Base-by-base conservation (phyloP, 2,888 invertebrate genomes). In the Sphaerophoria rueppellii region DNA sequence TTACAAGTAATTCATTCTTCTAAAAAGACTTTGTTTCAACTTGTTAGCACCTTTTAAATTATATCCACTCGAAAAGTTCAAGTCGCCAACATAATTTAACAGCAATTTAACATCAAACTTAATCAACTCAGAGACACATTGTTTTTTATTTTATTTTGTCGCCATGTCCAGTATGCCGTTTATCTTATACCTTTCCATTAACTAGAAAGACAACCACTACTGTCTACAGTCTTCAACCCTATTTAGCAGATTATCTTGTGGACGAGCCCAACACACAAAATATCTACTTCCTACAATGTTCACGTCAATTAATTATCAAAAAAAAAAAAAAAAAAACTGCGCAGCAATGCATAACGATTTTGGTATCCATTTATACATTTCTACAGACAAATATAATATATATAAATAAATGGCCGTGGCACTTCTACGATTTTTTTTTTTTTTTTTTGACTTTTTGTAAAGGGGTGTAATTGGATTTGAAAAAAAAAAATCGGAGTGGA, bases 281-380 rank as follows among this genome's bases (percentile, higher is more conserved):
- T 24, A 77, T 61, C 73, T 69, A 80, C 75, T 83, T 79, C 75
- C 71, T 75, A 67, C 61, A 67, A 60, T 52, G 48, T 40, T 52
- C 24, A 72, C 67, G 24, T 52, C 75, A 80, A 83, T 83, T 80
- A 83, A 80, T 83, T 80, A 83, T 69, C 55, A 55, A 57, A 75
- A 73, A 77, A 55, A 79, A 74, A 67, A 63, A 61, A 76, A 14
- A 43, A 57, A 34, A 77, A 80, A 80, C 75, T 83, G 80, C 83
- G 75, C 80, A 83, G 80, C 75, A 80, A 80, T 82, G 82, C 78
- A 82, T 70, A 72, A 65, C 74, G 69, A 40, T 52, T 24, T 24
- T 37, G 14, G 37, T 67, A 12, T 37, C 54, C 14, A 60, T 57
- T 40, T 60, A 54, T 75, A 60, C 58, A 58, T 50, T 43, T 3